These are phyloP conservation scores for Pomacea maculata DNA, from an alignment of 1,140 invertebrate genomes.

Conservation along the genomic window DNA sequence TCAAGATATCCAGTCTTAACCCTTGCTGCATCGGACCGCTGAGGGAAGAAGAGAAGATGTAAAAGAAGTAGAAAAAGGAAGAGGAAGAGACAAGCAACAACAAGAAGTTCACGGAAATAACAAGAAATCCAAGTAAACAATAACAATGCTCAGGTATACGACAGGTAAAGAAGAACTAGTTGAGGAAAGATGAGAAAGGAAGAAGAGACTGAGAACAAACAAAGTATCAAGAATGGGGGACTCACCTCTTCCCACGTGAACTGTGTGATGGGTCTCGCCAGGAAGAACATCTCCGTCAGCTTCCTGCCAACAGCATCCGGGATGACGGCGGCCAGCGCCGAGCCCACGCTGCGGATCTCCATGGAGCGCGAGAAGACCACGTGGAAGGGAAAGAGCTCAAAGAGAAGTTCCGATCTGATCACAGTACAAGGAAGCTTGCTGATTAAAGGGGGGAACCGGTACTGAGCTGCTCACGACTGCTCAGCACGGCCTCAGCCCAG, in stretches of 20 bases:
- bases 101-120: too few species aligned
- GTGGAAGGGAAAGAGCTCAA: constrained; percentile 98
- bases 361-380: constrained; percentile 95
- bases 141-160: too few species aligned
- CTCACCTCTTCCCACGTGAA: constrained; percentile 93
- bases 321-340: constrained; percentile 89
- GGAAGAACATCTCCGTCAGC: constrained; percentile 89
- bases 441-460: too few species aligned
- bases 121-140: too few species aligned
- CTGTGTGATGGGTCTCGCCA: constrained; percentile 87
- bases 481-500: too few species aligned
- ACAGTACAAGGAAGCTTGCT: too few species aligned
- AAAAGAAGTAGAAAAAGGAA: too few species aligned
- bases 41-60: too few species aligned
- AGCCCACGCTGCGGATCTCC: constrained; percentile 83
- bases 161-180: not conserved
- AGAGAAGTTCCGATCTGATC: constrained; percentile 78
- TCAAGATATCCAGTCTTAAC: too few species aligned
- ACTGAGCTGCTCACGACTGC: too few species aligned
- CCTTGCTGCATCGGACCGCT: too few species aligned
- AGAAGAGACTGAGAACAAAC: not conserved
- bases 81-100: too few species aligned
- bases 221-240: constrained; percentile 27
- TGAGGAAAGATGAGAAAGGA: constrained; percentile 1
- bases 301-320: constrained; percentile 79